These are phyloP conservation scores for Tragelaphus scriptus DNA, from an alignment of 2,113 vertebrate species.

Conservation along the genomic window DNA sequence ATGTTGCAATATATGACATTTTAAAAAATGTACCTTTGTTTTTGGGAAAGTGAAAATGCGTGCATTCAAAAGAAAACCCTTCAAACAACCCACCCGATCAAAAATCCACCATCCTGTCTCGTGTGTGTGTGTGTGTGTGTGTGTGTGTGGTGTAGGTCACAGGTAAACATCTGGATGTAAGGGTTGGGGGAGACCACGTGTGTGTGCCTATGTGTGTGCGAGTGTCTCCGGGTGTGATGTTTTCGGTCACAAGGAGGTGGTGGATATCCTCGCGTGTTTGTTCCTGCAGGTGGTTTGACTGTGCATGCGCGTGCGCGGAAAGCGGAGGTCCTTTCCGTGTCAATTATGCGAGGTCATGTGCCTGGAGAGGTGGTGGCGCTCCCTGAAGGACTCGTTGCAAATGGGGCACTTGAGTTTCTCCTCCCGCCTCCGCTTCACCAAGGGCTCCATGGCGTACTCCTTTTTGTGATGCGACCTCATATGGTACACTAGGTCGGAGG, in stretches of 20 bases:
- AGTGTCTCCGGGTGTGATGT: not conserved
- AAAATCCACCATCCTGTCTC: slow-evolving; percentile 44
- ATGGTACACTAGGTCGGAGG: slow-evolving; percentile 98
- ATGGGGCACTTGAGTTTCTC: slow-evolving; percentile 99
- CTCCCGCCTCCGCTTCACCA: slow-evolving; percentile 94
- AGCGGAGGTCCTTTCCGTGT: slow-evolving; percentile 25
- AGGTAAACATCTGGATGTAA: not conserved
- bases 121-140: not conserved
- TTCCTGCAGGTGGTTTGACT: slow-evolving; percentile 25
- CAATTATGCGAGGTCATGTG: slow-evolving; percentile 99
- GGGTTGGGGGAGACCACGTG: not conserved
- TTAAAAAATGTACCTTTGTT: slow-evolving; percentile 83
- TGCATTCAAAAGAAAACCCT: slow-evolving; percentile 81
- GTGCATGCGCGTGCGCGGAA: not conserved
- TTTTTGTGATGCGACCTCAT: slow-evolving; percentile 99
- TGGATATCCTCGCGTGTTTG: not conserved
- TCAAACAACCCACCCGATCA: slow-evolving; percentile 55
- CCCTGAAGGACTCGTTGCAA: slow-evolving; percentile 97
- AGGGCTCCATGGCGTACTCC: slow-evolving; percentile 93
- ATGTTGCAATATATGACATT: slow-evolving; percentile 94
- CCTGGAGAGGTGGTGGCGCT: slow-evolving; percentile 96
- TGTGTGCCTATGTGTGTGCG: not conserved
- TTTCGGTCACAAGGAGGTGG: not conserved
- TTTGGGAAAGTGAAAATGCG: slow-evolving; percentile 87
- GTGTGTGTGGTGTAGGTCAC: not conserved